A percentile compares a stretch with the other conserved stretches of the same genome.
phyloP scores from a whole-genome alignment of 2,797 vertebrate species.

The Clamator glandarius region DNA sequence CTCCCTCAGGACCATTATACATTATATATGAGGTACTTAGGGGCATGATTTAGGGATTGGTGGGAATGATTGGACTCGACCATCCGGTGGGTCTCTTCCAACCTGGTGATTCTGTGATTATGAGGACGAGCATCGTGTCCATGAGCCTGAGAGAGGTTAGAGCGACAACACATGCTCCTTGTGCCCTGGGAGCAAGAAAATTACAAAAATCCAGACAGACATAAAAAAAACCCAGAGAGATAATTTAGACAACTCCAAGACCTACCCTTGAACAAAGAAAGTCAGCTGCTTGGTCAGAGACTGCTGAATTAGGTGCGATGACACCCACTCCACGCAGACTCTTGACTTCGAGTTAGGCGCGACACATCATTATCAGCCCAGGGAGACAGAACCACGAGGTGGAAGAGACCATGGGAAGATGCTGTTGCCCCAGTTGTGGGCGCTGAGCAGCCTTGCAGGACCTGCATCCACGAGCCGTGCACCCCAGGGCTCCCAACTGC shows the following conservation, averaged over 20 bases:
- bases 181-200: accelerated
- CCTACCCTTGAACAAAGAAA: background rate
- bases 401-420: accelerated
- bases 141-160: background rate
- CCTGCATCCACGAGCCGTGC: background rate
- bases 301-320: background rate
- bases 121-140: accelerated
- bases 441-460: background rate
- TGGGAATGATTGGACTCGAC: too few relatives aligned
- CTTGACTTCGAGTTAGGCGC: accelerated
- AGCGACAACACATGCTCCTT: accelerated
- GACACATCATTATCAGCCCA: accelerated
- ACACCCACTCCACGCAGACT: background rate
- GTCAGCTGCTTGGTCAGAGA: background rate
- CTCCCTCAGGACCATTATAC: accelerated
- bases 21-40: too few relatives aligned
- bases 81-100: too few relatives aligned
- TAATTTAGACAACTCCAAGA: background rate
- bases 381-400: background rate
- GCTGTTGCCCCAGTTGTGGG: accelerated
- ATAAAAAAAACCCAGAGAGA: background rate
- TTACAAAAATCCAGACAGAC: background rate
- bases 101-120: too few relatives aligned
- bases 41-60: too few relatives aligned
- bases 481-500: background rate